phyloP scores from a whole-genome alignment of 2,113 vertebrate genomes.

The Sclerurus mexicanus region DNA sequence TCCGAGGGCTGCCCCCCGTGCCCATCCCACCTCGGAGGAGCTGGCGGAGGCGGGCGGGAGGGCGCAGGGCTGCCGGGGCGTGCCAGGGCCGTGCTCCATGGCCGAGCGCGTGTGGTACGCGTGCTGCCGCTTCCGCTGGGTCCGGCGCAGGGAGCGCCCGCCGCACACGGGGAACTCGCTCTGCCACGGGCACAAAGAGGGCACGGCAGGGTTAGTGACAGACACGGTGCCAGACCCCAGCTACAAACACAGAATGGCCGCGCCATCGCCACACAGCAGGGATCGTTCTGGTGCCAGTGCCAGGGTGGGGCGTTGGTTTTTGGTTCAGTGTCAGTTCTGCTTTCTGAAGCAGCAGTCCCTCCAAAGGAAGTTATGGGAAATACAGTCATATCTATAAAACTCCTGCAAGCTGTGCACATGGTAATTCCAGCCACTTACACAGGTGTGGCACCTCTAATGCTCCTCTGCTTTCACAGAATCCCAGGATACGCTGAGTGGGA shows the following conservation, averaged over 20 bases:
- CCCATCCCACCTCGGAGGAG: conserved; percentile 80
- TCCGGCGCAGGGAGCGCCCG: conserved; percentile 81
- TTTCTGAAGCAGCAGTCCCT: neutral
- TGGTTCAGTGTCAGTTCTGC: neutral
- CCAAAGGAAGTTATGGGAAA: neutral
- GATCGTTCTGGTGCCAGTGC: no score
- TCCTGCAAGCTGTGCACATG: neutral
- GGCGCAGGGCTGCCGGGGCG: conserved; percentile 60
- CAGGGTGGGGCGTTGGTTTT: neutral
- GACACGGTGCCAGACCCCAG: no score
- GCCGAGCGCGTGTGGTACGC: conserved; percentile 93
- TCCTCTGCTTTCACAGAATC: neutral
- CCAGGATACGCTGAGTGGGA: neutral
- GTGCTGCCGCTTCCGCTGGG: conserved; percentile 86
- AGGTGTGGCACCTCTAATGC: neutral
- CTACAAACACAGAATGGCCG: no score
- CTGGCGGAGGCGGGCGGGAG: conserved; percentile 79
- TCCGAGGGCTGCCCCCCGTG: no score
- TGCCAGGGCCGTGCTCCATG: conserved; percentile 74
- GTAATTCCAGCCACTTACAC: neutral
- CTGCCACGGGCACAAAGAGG: conserved; percentile 47
- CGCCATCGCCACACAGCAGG: no score
- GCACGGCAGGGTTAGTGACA: neutral
- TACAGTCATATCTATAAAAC: accelerated
- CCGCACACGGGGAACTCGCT: conserved; percentile 74